Conservation (phyloP, 2,113 vertebrate species). For the Motacilla alba region DNA sequence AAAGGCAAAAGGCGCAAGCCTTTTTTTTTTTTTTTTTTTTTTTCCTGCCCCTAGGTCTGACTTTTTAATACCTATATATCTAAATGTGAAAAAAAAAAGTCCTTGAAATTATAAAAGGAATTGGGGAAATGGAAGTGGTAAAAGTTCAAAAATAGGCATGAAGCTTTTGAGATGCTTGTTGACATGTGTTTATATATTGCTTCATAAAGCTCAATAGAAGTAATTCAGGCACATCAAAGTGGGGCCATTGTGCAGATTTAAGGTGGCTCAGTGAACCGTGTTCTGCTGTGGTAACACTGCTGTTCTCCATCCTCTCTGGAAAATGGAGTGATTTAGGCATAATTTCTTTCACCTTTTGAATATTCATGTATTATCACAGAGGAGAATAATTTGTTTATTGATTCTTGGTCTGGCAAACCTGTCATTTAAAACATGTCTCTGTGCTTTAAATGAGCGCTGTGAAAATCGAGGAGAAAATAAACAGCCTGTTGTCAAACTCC, state of each 20-base stretch:
- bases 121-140: neutral
- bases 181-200: rapidly evolving
- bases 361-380: neutral
- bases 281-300: neutral
- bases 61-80: neutral
- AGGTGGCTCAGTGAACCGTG: rapidly evolving
- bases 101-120: neutral
- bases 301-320: neutral
- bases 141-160: neutral
- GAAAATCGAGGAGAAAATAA: neutral
- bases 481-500: neutral
- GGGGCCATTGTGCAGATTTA: neutral
- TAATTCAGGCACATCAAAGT: neutral
- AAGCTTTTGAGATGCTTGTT: neutral
- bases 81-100: neutral
- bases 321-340: neutral
- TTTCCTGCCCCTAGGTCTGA: neutral
- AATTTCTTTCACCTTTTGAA: neutral
- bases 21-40: neutral
- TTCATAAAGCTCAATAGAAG: neutral
- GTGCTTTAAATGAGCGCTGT: neutral
- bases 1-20: neutral
- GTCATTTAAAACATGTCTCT: neutral
- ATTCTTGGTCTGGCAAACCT: neutral
- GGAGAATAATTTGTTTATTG: neutral